phyloP scores from a whole-genome alignment of 2,888 invertebrate species.

The Brassicogethes aeneus region DNA sequence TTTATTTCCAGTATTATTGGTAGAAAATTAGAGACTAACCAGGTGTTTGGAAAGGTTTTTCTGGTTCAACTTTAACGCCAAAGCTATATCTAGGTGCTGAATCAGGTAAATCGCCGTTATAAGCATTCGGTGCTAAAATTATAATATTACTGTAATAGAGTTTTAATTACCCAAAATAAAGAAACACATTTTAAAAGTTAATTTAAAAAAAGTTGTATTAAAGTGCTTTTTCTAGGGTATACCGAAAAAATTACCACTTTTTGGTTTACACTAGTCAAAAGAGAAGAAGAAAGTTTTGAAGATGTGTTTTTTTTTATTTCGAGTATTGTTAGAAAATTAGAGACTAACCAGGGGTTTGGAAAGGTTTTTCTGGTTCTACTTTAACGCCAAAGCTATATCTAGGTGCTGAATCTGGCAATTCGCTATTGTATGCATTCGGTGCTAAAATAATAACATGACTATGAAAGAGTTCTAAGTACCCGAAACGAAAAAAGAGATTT shows the following conservation, averaged over 20 bases:
- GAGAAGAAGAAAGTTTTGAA: too few species aligned
- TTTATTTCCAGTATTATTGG: too few species aligned
- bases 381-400: conserved; percentile 64
- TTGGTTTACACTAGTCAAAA: too few species aligned
- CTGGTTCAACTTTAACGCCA: conserved; percentile 44
- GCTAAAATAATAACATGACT: conserved; percentile 47
- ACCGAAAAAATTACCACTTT: too few species aligned
- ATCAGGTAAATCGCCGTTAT: neutral
- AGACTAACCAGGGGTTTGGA: conserved; percentile 52
- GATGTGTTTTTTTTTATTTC: too few species aligned
- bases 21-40: conserved; percentile 12
- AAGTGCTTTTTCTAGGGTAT: too few species aligned
- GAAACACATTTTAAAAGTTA: neutral
- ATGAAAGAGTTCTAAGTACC: conserved; percentile 41
- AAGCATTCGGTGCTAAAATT: conserved; percentile 1
- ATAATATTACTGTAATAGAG: neutral
- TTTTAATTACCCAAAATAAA: neutral
- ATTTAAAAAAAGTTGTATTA: too few species aligned
- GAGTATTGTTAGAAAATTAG: too few species aligned
- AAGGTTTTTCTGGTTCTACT: conserved; percentile 49
- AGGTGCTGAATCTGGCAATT: conserved; percentile 41
- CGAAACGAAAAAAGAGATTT: conserved; percentile 5
- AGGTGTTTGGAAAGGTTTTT: conserved; percentile 30
- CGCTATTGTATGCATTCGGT: conserved; percentile 46
- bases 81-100: conserved; percentile 37